Evolutionary conservation across 2,113 vertebrate species (phyloP).

Genomic region (Callopanchax toddi): DNA sequence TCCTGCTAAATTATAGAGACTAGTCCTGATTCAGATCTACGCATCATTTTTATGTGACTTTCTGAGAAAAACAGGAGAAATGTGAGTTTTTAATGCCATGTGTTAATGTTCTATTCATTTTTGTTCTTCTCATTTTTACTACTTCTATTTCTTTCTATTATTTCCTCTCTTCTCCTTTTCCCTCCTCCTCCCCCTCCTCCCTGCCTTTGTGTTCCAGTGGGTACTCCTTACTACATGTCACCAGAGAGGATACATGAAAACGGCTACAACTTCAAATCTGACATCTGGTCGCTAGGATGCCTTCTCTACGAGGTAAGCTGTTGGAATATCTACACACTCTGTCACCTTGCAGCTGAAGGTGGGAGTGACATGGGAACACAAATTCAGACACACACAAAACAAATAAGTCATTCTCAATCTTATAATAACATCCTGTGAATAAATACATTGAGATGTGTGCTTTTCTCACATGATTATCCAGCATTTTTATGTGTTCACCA

Average conservation of each 20-base stretch:
- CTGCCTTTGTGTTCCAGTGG: conserved; percentile 84
- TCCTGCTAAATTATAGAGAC: conserved; percentile 9
- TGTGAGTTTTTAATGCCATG: conserved; percentile 35
- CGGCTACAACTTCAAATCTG: conserved; percentile 99
- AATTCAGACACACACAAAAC: conserved; percentile 39
- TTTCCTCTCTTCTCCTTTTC: too few relatives aligned
- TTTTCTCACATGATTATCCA: background rate
- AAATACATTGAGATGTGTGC: background rate
- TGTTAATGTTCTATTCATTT: conserved; percentile 42
- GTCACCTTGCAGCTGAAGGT: conserved; percentile 53
- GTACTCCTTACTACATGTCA: conserved; percentile 99
- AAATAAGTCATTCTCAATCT: conserved; percentile 35
- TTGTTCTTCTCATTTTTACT: conserved; percentile 9
- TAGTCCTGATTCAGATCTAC: conserved; percentile 11
- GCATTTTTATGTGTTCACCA: background rate
- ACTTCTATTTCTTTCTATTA: background rate
- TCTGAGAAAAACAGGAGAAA: conserved; percentile 17
- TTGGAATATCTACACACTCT: conserved; percentile 52
- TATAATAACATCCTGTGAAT: background rate
- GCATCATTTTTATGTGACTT: conserved; percentile 19
- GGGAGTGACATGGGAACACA: conserved; percentile 48
- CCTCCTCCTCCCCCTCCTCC: background rate
- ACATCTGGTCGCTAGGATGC: conserved; percentile 99
- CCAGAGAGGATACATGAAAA: conserved; percentile 99
- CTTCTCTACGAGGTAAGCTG: conserved; percentile 93